Base-by-base conservation (phyloP, 2,888 invertebrate genomes). In the Drosophila peninsularis region DNA sequence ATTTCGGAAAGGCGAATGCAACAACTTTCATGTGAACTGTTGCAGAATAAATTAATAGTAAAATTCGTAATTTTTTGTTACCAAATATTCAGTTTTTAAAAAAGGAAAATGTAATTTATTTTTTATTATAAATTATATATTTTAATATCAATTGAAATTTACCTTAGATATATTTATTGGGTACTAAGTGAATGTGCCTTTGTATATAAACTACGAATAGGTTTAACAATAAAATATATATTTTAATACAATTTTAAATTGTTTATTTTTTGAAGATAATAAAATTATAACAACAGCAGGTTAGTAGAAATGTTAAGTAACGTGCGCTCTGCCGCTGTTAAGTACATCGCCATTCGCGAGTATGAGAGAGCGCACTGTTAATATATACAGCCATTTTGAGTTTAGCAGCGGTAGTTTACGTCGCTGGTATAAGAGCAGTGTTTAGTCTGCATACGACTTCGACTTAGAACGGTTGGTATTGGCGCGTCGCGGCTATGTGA, bases 401-500 rank as follows among this genome's bases (percentile, higher is more conserved):
- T 63, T 49, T 56, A 21, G 62, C 54, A 62, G 45, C 34, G 34
- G 19, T 11, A 42, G 1, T 39, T 60, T 9, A 37, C 11, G 49
- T 14, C 11, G 24, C 52, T 1, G 62, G 41, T 75, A 75, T 73
- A 75, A 75, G 75, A 75, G 78, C 5, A 30, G 47, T 19, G 21
- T n/a, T 69, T 56, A 76, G 75, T 76, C 78, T 78, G 57, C 54
- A 76, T 62, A 34, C 74, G 74, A 75, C 78, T 75, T 74, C 64
- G 78, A 78, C 56, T 76, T 64, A 47, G 34, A 42, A 57, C 60
- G 77, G 77, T 80, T 70, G 63, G 27, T 71, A 37, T 63, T 14
- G 17, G 61, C 61, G 81, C 50, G 71, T 69, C 24, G 64, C 30
- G 62, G 62, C 49, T 44, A 56, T 62, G 53, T 63, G 11, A 75